Conservation (phyloP, 1,140 invertebrate genomes). For the Epicauta chinensis region DNA sequence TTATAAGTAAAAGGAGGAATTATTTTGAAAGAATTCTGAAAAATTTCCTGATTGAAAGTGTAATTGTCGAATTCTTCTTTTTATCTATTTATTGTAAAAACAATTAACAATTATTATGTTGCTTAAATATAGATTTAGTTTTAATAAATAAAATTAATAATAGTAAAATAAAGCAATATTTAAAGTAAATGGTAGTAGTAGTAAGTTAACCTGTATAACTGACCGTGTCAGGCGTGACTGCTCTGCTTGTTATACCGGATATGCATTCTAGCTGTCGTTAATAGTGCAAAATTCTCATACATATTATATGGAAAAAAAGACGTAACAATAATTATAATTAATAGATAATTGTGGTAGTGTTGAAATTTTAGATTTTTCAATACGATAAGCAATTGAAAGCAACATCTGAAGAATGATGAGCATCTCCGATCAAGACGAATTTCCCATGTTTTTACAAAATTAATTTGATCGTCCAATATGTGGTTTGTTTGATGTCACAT, state of each 20-base stretch:
- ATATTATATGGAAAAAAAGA: too few relatives aligned
- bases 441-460: too few relatives aligned
- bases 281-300: too few relatives aligned
- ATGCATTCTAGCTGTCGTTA: constrained; percentile 29
- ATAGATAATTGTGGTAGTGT: too few relatives aligned
- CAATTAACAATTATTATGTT: neutral
- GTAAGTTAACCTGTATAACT: constrained; percentile 36
- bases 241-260: constrained; percentile 38
- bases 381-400: too few relatives aligned
- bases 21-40: neutral
- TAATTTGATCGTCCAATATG: too few relatives aligned
- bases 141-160: neutral
- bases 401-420: too few relatives aligned
- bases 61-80: neutral
- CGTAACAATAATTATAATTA: too few relatives aligned
- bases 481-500: too few relatives aligned
- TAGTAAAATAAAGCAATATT: constrained; percentile 12
- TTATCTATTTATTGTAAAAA: neutral
- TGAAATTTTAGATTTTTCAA: too few relatives aligned
- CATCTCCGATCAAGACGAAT: too few relatives aligned
- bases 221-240: constrained; percentile 38
- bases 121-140: neutral
- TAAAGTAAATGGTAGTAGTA: constrained; percentile 16
- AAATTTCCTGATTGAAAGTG: constrained; percentile 15
- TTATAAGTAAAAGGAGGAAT: constrained; percentile 12